Base-by-base conservation (phyloP, 2,113 vertebrate species). In the Rhombomys opimus region DNA sequence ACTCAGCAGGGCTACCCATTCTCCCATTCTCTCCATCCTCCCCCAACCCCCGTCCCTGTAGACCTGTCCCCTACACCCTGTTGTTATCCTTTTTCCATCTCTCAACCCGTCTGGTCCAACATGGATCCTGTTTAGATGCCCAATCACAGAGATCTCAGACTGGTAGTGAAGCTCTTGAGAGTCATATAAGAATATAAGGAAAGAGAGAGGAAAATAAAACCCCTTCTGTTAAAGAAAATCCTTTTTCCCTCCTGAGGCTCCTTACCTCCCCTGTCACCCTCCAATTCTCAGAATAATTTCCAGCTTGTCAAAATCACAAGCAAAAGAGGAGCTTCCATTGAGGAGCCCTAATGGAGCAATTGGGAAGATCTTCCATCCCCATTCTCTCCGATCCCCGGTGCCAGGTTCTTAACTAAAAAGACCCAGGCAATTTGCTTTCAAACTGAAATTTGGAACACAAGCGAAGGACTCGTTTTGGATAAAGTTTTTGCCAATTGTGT, bases 191-290 rank as follows among this genome's bases (percentile, higher is more conserved):
- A 90, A 59, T 87, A 65, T 38, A 25, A 46, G 23, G 52, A 96
- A 95, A 57, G 23, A 87, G 30, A 32, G 70, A 57, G 90, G 61
- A 25, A 96, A 96, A 67, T 72, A 88, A 72, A 95, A 76, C 20
- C 70, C 50, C 90, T 63, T 76, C 59, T 84, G 54, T 59, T 89
- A 54, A 96, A 94, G 89, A 86, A 96, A 95, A 88, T n/a, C 63
- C 22, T 12, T 2, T 94, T 84, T 76, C 46, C 41, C 90, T 59
- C 25, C 7, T 52, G 50, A 25, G 46, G 30, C 32, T 67, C 10
- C 11, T 54, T 25, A 5, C 20, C 67, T 89, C 93, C 18, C 80
- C 41, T 14, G 57, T 46, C 46, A 46, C 46, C 65, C 90, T 30
- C 73, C 22, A 54, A 5, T 38, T 61, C 73, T 61, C 63, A 50